phyloP scores from a whole-genome alignment of 2,113 vertebrate genomes.

The Prionailurus viverrinus region DNA sequence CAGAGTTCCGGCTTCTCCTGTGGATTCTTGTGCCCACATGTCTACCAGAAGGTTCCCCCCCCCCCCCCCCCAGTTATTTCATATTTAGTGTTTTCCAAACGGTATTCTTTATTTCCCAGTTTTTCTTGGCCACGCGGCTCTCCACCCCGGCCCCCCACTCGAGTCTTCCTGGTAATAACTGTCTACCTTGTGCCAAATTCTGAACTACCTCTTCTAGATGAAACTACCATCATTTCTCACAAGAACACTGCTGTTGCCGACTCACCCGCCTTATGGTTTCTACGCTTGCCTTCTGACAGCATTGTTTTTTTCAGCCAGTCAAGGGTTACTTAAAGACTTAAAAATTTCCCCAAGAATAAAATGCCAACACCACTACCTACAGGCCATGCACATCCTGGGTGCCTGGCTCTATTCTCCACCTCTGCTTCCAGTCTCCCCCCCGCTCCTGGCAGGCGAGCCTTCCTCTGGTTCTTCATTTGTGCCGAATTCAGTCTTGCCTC shows the following conservation, averaged over 20 bases:
- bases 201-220: not conserved
- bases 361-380: not conserved
- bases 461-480: too few species aligned
- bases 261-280: not conserved
- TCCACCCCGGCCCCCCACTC: not conserved
- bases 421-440: not conserved
- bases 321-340: not conserved
- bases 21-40: not conserved
- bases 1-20: not conserved
- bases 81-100: not conserved
- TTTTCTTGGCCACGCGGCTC: not conserved
- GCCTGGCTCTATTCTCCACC: not conserved
- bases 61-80: not conserved
- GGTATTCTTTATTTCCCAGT: not conserved
- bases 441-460: not conserved
- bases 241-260: not conserved
- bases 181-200: fast-evolving
- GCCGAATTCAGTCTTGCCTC: not conserved
- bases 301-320: not conserved
- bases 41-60: not conserved
- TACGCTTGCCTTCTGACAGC: not conserved
- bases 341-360: conserved; percentile 2
- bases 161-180: not conserved
- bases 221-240: not conserved
- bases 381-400: fast-evolving